These are phyloP conservation scores for Troglohyphantes excavatus DNA, from an alignment of 2,888 invertebrate genomes.

Conservation along the genomic window DNA sequence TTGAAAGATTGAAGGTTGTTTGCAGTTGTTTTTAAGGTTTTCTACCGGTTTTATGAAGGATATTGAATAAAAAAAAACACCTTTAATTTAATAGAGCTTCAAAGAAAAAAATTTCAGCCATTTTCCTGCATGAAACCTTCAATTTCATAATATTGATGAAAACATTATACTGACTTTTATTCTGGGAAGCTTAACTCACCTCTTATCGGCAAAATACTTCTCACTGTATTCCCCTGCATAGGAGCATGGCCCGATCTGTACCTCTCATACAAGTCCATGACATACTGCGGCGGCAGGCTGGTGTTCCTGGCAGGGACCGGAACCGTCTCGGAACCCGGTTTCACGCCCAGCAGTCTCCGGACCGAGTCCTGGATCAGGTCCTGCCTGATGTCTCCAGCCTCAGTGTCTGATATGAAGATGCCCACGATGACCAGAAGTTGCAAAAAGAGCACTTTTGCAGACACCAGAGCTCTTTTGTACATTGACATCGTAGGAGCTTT, in stretches of 20 bases:
- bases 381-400: constrained; percentile 26
- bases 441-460: constrained; percentile 1
- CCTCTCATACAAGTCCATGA: constrained; percentile 71
- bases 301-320: constrained; percentile 55
- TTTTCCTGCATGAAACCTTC: no score
- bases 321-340: constrained; percentile 1
- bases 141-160: no score
- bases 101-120: no score
- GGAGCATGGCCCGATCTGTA: constrained; percentile 68
- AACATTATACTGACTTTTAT: no score
- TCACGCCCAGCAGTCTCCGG: constrained; percentile 54
- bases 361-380: constrained; percentile 68
- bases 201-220: constrained; percentile 67
- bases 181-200: no score
- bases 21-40: no score
- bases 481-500: background rate
- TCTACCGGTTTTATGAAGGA: no score
- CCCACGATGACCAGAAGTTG: constrained; percentile 9
- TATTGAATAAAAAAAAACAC: no score
- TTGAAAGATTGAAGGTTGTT: no score
- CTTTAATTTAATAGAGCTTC: no score
- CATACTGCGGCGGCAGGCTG: constrained; percentile 57
- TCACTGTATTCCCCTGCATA: constrained; percentile 71
- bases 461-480: no score
- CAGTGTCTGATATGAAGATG: background rate